Percentiles rank a stretch among this genome's conserved stretches.
Conservation (phyloP, 2,113 vertebrate species). For the Dasyprocta punctata region DNA sequence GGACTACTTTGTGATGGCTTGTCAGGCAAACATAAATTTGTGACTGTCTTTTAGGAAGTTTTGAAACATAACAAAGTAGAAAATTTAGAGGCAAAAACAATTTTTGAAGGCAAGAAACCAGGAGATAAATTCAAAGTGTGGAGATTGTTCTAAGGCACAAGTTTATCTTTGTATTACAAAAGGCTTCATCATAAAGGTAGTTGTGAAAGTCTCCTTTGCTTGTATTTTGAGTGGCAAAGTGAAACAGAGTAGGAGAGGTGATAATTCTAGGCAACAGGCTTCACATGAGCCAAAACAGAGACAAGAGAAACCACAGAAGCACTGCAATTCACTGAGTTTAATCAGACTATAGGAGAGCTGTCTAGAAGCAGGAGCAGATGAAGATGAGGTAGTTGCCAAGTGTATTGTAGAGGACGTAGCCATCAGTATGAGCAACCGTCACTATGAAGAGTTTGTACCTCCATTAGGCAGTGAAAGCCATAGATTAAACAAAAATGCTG, state of each 20-base stretch:
- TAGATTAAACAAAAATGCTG: not conserved
- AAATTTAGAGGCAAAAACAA: not conserved
- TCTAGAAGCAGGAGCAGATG: not conserved
- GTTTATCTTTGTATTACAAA: not conserved
- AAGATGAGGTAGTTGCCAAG: not conserved
- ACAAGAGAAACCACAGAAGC: not conserved
- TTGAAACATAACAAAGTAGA: not conserved
- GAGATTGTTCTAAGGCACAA: not conserved
- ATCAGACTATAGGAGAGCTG: too few species aligned
- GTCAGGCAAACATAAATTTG: not conserved
- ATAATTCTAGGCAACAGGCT: not conserved
- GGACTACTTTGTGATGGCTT: not conserved
- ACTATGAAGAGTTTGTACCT: not conserved
- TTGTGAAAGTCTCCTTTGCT: not conserved
- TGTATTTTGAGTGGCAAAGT: not conserved
- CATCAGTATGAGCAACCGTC: too few species aligned
- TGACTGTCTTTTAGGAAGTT: not conserved
- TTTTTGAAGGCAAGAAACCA: not conserved
- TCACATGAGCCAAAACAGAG: not conserved
- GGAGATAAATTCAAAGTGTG: not conserved
- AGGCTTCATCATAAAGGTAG: not conserved
- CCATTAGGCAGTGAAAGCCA: not conserved
- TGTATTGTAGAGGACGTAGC: not conserved
- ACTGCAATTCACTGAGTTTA: not conserved
- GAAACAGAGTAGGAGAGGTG: not conserved